These are phyloP conservation scores for Tribolium castaneum DNA, from an alignment of 1,140 invertebrate genomes.

Conservation along the genomic window DNA sequence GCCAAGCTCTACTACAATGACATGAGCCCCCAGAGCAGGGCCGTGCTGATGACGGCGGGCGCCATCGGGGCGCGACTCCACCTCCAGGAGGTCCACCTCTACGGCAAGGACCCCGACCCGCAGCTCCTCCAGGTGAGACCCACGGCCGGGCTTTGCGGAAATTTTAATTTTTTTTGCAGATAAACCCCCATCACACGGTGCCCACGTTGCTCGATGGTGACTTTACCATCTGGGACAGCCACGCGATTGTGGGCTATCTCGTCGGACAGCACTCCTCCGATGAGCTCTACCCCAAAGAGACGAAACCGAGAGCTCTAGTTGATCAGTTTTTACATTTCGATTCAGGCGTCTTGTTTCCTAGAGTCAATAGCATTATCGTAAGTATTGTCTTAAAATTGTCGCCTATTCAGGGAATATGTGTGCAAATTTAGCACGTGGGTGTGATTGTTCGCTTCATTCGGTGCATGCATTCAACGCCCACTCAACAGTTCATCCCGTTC, in stretches of 20 bases:
- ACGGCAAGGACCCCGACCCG: conserved; percentile 70
- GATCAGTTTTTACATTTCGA: conserved; percentile 71
- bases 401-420: background rate
- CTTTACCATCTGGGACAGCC: conserved; percentile 70
- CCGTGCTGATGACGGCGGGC: conserved; percentile 75
- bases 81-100: conserved; percentile 68
- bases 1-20: conserved; percentile 56
- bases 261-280: conserved; percentile 68
- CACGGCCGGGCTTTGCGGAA: background rate
- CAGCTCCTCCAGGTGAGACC: conserved; percentile 68
- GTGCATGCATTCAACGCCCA: background rate
- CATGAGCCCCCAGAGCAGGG: conserved; percentile 77
- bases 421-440: conserved; percentile 11
- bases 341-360: conserved; percentile 65
- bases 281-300: conserved; percentile 68
- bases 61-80: conserved; percentile 73
- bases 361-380: conserved; percentile 41
- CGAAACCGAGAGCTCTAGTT: conserved; percentile 67
- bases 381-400: background rate
- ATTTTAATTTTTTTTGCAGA: conserved; percentile 56
- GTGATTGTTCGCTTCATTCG: background rate
- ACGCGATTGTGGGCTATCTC: conserved; percentile 70
- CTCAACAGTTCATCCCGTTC: background rate
- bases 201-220: conserved; percentile 75
- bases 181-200: conserved; percentile 75